Evolutionary conservation across 2,888 invertebrate genomes (phyloP), one percentile per base, ranked within the genome.

Genomic region (Lepeophtheirus nordmannii): DNA sequence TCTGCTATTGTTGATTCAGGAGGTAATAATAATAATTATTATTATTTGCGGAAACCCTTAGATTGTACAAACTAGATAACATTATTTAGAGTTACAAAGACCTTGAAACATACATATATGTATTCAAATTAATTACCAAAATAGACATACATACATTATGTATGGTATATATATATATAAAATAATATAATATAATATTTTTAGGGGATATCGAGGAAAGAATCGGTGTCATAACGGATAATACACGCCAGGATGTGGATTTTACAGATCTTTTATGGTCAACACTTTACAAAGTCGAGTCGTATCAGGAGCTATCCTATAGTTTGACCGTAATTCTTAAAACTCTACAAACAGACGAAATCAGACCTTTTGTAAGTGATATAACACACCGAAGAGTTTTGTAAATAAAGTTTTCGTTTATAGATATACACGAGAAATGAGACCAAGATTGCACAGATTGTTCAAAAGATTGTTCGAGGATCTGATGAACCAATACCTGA

Each of bases 251-350:
- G 23, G 62, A 62, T 17, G 10, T 62, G 39, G 62, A 62, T 40
- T 37, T 62, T 41, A 62, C 62, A 20, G 62, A 62, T 40, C 12
- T 40, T 20, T 38, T 62, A 17, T 62, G 62, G 62, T 40, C 17
- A 23, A 23, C 40, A 12, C 39, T 62, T 12, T 40, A 22, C 17
- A 39, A 41, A 11, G 23, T 17, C 23, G 40, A 62, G 23, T 62
- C 62, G 1, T 39, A 20, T 12, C 40, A 39, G n/a, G 62, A 62
- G 40, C 40, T 62, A 1, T 37, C 62, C 14, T 39, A 38, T 38
- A 20, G 20, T 9, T 20, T 62, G 9, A 37, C 9, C 14, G 11
- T 40, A 2, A 17, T 62, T 40, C 17, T 62, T 40, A 9, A 62
- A n/a, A 62, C 62, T 22, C 17, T 62, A 1, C 38, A 37, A 20